Percentiles rank a stretch among this genome's conserved stretches.
phyloP scores from a whole-genome alignment of 2,888 invertebrate species.

The Heteropelma amictum region DNA sequence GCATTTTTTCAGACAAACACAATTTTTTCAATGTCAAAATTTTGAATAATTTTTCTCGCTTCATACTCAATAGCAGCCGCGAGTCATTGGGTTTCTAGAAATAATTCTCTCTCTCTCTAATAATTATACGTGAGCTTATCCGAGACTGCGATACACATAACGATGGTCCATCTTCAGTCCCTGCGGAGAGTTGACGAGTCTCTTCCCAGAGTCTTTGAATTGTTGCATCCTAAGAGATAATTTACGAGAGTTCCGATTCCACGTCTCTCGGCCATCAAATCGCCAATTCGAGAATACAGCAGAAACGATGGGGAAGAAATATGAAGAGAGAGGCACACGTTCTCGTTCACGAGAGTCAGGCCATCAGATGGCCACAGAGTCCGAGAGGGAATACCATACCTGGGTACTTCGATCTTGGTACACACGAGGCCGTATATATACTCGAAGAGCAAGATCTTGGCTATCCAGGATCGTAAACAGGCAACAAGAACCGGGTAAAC shows the following conservation, averaged over 20 bases:
- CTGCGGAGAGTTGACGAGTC: conserved; percentile 47
- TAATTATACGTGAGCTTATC: background rate
- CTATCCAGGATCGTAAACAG: conserved; percentile 70
- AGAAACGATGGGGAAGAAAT: background rate
- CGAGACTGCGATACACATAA: no score
- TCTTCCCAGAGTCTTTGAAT: conserved; percentile 14
- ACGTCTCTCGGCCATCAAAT: conserved; percentile 36
- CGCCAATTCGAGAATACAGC: conserved; percentile 14
- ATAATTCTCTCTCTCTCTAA: no score
- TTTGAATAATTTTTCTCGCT: no score
- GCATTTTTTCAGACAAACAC: no score
- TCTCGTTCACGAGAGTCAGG: conserved; percentile 21
- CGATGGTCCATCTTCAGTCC: conserved; percentile 70
- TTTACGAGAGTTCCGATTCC: conserved; percentile 26
- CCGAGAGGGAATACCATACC: conserved; percentile 65
- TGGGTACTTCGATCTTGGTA: conserved; percentile 56
- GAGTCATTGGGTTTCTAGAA: no score
- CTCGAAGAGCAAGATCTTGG: conserved; percentile 54
- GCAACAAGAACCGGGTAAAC: conserved; percentile 75
- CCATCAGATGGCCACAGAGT: conserved; percentile 25
- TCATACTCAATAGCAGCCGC: no score
- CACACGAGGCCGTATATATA: conserved; percentile 21
- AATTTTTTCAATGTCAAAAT: no score
- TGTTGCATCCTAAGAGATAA: conserved; percentile 21
- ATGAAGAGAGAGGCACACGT: background rate